Conservation (phyloP, 2,888 invertebrate genomes). For the Agelastica alni region DNA sequence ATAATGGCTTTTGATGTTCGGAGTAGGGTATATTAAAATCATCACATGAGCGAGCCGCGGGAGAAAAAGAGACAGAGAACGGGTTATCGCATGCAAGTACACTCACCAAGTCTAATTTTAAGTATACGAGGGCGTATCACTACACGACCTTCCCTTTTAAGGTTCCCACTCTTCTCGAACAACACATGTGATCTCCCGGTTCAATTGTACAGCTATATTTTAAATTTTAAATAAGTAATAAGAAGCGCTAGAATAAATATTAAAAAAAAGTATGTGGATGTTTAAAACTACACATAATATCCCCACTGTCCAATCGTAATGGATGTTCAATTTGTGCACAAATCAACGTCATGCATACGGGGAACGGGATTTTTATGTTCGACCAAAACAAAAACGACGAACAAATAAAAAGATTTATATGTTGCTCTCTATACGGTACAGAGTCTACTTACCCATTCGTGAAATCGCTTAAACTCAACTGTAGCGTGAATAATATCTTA, state of each 20-base stretch:
- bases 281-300: no score
- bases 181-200: no score
- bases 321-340: constrained; percentile 8
- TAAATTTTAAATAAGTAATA: no score
- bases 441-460: constrained; percentile 19
- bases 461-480: constrained; percentile 30
- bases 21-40: constrained; percentile 41
- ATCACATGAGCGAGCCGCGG: constrained; percentile 31
- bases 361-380: constrained; percentile 6
- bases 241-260: no score
- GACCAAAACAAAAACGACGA: constrained; percentile 10
- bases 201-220: no score
- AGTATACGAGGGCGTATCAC: constrained; percentile 4
- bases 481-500: constrained; percentile 34
- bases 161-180: no score
- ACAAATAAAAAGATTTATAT: constrained; percentile 17
- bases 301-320: no score
- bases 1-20: constrained; percentile 42
- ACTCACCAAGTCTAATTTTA: background rate
- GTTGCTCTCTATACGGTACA: constrained; percentile 4
- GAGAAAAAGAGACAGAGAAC: background rate
- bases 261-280: no score
- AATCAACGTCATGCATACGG: constrained; percentile 5
- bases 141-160: background rate
- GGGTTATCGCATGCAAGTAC: constrained; percentile 1